Evolutionary conservation across 2,113 vertebrate species (phyloP).

Genomic region (Xerus inauris): DNA sequence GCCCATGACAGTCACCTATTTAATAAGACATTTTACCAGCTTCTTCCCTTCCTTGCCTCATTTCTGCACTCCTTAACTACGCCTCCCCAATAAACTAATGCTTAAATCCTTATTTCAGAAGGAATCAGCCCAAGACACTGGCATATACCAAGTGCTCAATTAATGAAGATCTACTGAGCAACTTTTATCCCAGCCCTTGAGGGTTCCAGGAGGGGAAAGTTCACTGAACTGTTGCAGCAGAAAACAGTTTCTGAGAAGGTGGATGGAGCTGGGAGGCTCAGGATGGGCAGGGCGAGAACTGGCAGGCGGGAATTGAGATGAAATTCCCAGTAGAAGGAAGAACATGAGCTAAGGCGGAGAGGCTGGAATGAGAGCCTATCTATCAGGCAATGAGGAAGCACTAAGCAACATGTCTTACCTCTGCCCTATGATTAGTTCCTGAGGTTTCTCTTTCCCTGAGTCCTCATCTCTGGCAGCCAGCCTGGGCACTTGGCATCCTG

Average conservation of each 20-base stretch:
- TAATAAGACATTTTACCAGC: neutral
- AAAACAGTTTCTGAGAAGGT: neutral
- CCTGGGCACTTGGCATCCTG: neutral
- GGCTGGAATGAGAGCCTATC: neutral
- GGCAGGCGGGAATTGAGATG: neutral
- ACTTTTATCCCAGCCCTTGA: neutral
- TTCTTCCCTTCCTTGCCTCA: neutral
- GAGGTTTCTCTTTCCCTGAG: constrained; percentile 7
- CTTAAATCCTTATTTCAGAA: neutral
- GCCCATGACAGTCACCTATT: neutral
- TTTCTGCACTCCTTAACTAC: neutral
- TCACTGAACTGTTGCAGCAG: neutral
- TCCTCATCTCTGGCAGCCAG: neutral
- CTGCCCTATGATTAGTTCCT: neutral
- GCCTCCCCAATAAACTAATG: neutral
- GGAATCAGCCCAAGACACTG: neutral
- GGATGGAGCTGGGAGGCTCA: neutral
- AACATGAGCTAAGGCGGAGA: neutral
- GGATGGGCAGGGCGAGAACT: neutral
- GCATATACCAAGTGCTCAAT: neutral
- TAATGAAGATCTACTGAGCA: neutral
- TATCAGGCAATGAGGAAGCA: neutral
- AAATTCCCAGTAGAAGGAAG: neutral
- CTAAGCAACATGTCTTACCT: neutral
- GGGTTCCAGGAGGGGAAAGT: neutral